phyloP scores from a whole-genome alignment of 2,888 invertebrate genomes.

The Noctua fimbriata region DNA sequence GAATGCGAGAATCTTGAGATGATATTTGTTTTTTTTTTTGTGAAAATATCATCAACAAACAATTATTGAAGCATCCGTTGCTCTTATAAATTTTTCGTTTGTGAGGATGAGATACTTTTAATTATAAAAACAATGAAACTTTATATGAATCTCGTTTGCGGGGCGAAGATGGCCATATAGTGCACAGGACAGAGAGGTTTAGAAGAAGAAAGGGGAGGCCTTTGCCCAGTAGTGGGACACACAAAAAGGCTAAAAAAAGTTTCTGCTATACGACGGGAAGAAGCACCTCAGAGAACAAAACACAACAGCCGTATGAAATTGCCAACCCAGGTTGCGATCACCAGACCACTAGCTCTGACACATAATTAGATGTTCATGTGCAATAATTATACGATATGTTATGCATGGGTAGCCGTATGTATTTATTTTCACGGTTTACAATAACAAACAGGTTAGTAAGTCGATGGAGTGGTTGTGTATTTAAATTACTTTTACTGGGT shows the following conservation, averaged over 20 bases:
- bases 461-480: slow-evolving; percentile 34
- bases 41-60: neutral
- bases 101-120: neutral
- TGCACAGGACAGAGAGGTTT: too few relatives aligned
- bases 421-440: slow-evolving; percentile 54
- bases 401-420: slow-evolving; percentile 48
- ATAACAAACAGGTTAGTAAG: slow-evolving; percentile 49
- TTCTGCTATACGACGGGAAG: too few relatives aligned
- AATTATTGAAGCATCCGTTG: neutral
- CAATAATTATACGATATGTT: slow-evolving; percentile 44
- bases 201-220: too few relatives aligned
- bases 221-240: too few relatives aligned
- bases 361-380: slow-evolving; percentile 46
- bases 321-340: slow-evolving; percentile 16
- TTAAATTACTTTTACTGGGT: slow-evolving; percentile 37
- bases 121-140: neutral
- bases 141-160: too few relatives aligned
- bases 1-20: slow-evolving; percentile 14
- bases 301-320: too few relatives aligned
- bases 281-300: too few relatives aligned
- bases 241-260: too few relatives aligned
- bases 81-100: neutral
- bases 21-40: slow-evolving; percentile 24
- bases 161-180: too few relatives aligned
- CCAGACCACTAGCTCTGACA: slow-evolving; percentile 20